phyloP scores from a whole-genome alignment of 30 jellyfish, hydroid and myxozoan species.

The Clytia hemisphaerica region DNA sequence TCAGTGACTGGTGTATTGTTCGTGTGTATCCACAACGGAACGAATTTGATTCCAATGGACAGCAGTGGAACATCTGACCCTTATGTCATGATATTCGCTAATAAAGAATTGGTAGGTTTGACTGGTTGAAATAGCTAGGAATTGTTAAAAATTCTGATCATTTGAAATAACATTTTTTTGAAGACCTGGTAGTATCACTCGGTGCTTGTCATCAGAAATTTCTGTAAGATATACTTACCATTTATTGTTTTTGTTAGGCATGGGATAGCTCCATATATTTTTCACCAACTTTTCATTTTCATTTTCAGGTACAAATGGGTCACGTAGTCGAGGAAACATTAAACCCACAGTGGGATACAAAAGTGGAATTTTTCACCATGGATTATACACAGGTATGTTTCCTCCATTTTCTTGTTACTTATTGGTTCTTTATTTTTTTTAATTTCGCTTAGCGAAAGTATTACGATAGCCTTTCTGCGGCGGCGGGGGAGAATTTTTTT shows the following conservation, averaged over 20 bases:
- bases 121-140: not conserved
- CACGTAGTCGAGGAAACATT: slow-evolving; percentile 83
- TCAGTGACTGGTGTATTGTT: slow-evolving; percentile 89
- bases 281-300: not conserved
- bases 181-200: not conserved
- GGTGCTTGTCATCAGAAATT: not conserved
- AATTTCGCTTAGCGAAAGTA: too few relatives aligned
- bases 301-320: slow-evolving; percentile 55
- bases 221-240: not conserved
- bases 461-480: too few relatives aligned
- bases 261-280: not conserved
- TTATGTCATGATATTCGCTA: slow-evolving; percentile 81
- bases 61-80: slow-evolving; percentile 98
- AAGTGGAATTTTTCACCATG: slow-evolving; percentile 82
- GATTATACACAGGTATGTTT: slow-evolving; percentile 79
- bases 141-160: not conserved
- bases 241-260: not conserved
- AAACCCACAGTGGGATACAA: slow-evolving; percentile 96
- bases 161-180: not conserved
- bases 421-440: too few relatives aligned
- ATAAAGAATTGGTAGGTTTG: slow-evolving; percentile 77
- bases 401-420: too few relatives aligned
- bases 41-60: slow-evolving; percentile 87
- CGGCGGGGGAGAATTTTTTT: too few relatives aligned
- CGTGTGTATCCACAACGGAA: slow-evolving; percentile 90